Conservation (phyloP, 2,888 invertebrate genomes). For the Liposcelis brunnea region DNA sequence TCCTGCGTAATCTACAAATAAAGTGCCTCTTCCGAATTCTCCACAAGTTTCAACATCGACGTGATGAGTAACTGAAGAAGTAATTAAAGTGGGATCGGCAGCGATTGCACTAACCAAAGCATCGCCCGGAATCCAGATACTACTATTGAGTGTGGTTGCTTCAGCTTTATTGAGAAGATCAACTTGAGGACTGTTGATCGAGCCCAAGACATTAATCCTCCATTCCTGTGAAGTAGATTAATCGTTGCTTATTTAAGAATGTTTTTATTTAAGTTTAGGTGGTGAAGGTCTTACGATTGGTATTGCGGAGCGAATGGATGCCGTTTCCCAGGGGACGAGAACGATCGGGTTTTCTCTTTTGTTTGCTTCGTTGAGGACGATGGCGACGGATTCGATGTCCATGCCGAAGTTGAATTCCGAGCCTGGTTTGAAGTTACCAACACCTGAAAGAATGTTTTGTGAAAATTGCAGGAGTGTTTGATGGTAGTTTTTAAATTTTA, state of each 20-base stretch:
- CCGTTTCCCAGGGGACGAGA: conserved; percentile 34
- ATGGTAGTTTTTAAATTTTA: conserved; percentile 16
- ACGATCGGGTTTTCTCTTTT: conserved; percentile 24
- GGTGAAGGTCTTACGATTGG: no score
- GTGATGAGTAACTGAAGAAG: not conserved
- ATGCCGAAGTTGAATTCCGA: conserved; percentile 40
- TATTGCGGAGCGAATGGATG: not conserved
- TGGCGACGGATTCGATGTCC: conserved; percentile 40
- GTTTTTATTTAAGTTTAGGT: no score
- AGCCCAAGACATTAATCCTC: conserved; percentile 30
- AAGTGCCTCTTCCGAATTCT: conserved; percentile 7
- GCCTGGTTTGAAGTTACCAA: conserved; percentile 24
- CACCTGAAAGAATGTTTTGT: conserved; percentile 17
- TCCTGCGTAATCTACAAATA: conserved; percentile 10
- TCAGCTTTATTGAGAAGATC: conserved; percentile 35
- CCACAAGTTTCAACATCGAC: conserved; percentile 11
- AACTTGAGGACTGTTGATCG: conserved; percentile 25
- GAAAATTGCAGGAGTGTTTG: conserved; percentile 14
- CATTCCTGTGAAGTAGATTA: conserved; percentile 33
- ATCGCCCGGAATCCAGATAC: conserved; percentile 7
- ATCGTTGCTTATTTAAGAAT: no score
- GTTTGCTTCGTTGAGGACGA: conserved; percentile 22
- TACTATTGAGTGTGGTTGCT: not conserved
- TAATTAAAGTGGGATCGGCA: conserved; percentile 2
- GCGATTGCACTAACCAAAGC: conserved; percentile 7